Base-by-base conservation (phyloP, 2,888 invertebrate genomes). In the Napeogenes inachia region DNA sequence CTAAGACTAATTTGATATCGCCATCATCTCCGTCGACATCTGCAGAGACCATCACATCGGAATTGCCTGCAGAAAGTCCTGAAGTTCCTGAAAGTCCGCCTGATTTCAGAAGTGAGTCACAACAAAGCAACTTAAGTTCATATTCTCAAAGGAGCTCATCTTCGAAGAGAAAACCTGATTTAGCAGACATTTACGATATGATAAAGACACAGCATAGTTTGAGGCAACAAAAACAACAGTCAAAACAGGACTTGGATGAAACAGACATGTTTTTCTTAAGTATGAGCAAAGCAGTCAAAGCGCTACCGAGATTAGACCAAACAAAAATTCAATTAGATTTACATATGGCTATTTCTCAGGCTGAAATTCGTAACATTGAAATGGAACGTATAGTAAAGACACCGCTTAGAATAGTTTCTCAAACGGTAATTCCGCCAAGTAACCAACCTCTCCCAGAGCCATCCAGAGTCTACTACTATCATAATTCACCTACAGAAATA, bases 231-330 rank as follows among this genome's bases (percentile, higher is more conserved):
- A 70, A 64, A 45, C 58, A 62, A 21, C 56, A 68, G 42, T 30
- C 10, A 12, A 68, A 61, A 50, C 59, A 33, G 47, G 68, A 70
- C 13, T 66, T 74, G 67, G 73, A 73, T 63, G 71, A 74, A 56
- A 71, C 65, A 35, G 72, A 73, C 54, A 32, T 68, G 45, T 72
- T 72, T 53, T 73, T 72, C 60, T 42, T 73, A n/a, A 72, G 72
- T 55, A 74, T 74, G 72, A 73, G 74, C 45, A 72, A 73, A 67
- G 67, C 66, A 8, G 54, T 75, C 4, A 74, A 72, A 59, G 56
- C 30, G 4, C 70, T 74, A 35, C 68, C 73, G 2, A 72, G 66
- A 62, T 62, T 71, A 4, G 72, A 73, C n/a, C 74, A 74, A 56
- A 66, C 68, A 5, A 71, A 69, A 69, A 72, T 73, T 13, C 72